These are phyloP conservation scores for Vimba vimba DNA, from an alignment of 2,113 vertebrate species.

Conservation along the genomic window DNA sequence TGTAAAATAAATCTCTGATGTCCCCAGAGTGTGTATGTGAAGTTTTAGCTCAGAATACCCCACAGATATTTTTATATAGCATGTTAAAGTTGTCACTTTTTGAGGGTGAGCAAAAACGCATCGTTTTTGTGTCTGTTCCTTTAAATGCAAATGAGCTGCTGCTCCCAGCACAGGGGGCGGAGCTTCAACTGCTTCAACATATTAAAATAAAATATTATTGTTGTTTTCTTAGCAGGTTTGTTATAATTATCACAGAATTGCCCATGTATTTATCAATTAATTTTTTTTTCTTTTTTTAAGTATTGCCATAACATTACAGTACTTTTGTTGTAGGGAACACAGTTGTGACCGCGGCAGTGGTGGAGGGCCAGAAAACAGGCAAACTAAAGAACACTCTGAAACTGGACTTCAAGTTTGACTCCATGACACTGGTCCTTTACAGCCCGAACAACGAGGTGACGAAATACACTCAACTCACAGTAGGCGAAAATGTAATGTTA, in stretches of 20 bases:
- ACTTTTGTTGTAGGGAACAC: conserved; percentile 76
- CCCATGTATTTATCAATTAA: neutral
- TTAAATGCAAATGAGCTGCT: no score
- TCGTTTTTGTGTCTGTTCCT: no score
- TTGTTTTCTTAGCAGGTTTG: neutral
- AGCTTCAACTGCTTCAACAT: no score
- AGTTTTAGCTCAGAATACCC: no score
- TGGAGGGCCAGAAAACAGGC: conserved; percentile 81
- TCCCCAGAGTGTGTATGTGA: no score
- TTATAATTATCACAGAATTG: neutral
- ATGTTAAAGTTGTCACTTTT: no score
- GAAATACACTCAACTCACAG: no score
- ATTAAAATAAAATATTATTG: no score
- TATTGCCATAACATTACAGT: neutral
- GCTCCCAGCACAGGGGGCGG: no score
- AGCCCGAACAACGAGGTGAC: conserved; percentile 82
- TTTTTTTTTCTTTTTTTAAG: neutral
- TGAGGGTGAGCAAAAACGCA: no score
- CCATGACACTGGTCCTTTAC: conserved; percentile 87
- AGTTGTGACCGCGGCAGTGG: conserved; percentile 91
- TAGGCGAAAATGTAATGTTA: neutral
- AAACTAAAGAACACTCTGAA: conserved; percentile 87
- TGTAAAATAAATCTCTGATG: no score
- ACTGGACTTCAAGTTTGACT: conserved; percentile 89
- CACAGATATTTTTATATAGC: no score